Conservation (phyloP, 2,797 vertebrate species). For the Atherinosoma microstoma region DNA sequence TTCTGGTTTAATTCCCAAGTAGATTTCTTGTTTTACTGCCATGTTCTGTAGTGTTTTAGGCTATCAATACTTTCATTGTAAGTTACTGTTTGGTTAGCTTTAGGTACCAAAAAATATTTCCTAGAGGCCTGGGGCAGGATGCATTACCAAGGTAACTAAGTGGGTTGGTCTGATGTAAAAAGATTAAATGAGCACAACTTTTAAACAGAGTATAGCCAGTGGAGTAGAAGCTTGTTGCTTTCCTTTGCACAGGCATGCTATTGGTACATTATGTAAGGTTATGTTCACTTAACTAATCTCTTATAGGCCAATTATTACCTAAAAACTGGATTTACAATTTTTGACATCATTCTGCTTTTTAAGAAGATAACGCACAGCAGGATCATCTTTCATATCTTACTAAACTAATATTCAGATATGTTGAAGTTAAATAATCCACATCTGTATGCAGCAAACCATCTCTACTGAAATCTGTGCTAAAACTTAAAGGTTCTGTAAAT, state of each 20-base stretch:
- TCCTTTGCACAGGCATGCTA: not conserved
- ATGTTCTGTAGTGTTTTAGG: not conserved
- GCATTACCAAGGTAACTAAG: constrained; percentile 17
- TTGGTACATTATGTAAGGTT: not conserved
- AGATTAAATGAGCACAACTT: constrained; percentile 16
- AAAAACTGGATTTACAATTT: not conserved
- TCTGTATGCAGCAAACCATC: not conserved
- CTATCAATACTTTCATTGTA: not conserved
- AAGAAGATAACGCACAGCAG: constrained; percentile 15
- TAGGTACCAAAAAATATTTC: not conserved
- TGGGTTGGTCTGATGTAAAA: not conserved
- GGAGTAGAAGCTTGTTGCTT: constrained; percentile 1
- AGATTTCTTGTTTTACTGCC: not conserved
- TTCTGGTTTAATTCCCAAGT: not conserved
- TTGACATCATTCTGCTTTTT: constrained; percentile 16
- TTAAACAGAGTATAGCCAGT: not conserved
- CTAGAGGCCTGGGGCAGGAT: not conserved
- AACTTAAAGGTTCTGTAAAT: not conserved
- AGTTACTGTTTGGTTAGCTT: not conserved
- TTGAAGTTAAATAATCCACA: constrained; percentile 6
- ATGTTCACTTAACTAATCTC: not conserved
- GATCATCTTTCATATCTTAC: not conserved
- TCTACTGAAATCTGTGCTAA: constrained; percentile 3
- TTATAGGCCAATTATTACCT: not conserved
- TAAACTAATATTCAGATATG: not conserved